These are phyloP conservation scores for Drymodes brunneopygia DNA, from an alignment of 2,113 vertebrate species.

Conservation along the genomic window DNA sequence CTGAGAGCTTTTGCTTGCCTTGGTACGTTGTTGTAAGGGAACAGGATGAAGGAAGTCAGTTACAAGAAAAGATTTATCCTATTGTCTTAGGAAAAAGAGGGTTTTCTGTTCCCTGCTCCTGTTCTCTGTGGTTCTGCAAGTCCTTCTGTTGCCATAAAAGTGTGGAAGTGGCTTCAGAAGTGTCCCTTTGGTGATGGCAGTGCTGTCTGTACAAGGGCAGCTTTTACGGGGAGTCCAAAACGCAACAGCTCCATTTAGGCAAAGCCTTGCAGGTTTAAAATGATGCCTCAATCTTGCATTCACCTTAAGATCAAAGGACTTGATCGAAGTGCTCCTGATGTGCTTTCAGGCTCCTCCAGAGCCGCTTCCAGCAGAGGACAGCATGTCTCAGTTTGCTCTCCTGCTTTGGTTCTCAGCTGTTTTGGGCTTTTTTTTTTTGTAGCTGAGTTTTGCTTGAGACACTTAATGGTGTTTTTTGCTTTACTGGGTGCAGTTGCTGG, in stretches of 20 bases:
- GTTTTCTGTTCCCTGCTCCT: not conserved
- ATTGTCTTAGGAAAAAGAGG: not conserved
- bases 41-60: not conserved
- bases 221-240: not conserved
- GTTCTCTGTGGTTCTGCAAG: rapidly evolving
- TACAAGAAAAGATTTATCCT: not conserved
- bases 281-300: not conserved
- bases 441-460: not conserved
- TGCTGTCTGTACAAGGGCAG: not conserved
- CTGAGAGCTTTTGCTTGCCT: not conserved
- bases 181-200: not conserved
- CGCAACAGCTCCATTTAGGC: not conserved
- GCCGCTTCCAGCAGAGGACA: slow-evolving; percentile 33
- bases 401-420: not conserved
- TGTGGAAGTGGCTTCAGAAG: not conserved
- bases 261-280: not conserved
- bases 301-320: not conserved
- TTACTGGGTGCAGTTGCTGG: not conserved
- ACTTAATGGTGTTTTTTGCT: not conserved
- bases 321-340: not conserved
- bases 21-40: not conserved
- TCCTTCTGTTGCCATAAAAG: rapidly evolving
- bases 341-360: not conserved
- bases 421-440: not conserved
- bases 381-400: slow-evolving; percentile 13